Conservation (phyloP, 1,140 invertebrate genomes). For the Bombus pascuorum region DNA sequence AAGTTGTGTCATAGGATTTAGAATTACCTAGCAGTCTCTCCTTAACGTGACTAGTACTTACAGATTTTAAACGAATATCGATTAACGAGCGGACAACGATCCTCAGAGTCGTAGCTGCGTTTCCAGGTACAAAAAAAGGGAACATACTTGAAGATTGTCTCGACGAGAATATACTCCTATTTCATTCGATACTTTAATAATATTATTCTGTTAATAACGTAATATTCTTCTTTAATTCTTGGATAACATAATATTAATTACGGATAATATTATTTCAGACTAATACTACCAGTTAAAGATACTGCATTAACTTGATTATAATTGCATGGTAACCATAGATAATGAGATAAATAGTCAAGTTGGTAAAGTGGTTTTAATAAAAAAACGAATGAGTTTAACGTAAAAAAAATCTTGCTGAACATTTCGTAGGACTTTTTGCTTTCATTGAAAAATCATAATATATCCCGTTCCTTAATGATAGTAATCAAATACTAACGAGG, state of each 20-base stretch:
- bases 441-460: not conserved
- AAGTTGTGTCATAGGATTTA: not conserved
- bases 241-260: not conserved
- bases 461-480: not conserved
- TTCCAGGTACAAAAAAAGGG: not conserved
- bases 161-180: not conserved
- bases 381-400: no score
- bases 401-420: no score
- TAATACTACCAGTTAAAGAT: not conserved
- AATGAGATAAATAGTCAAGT: no score
- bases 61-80: constrained; percentile 13
- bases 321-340: no score
- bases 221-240: not conserved
- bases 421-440: no score
- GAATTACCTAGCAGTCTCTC: not conserved
- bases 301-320: not conserved
- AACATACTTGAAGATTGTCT: not conserved
- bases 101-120: constrained; percentile 25
- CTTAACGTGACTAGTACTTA: not conserved
- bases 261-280: not conserved
- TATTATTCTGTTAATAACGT: not conserved
- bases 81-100: constrained; percentile 7
- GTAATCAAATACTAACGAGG: not conserved
- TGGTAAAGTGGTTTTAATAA: no score
- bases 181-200: not conserved